These are phyloP conservation scores for Arremon brunneinucha DNA, from an alignment of 2,797 vertebrate species.

Conservation along the genomic window DNA sequence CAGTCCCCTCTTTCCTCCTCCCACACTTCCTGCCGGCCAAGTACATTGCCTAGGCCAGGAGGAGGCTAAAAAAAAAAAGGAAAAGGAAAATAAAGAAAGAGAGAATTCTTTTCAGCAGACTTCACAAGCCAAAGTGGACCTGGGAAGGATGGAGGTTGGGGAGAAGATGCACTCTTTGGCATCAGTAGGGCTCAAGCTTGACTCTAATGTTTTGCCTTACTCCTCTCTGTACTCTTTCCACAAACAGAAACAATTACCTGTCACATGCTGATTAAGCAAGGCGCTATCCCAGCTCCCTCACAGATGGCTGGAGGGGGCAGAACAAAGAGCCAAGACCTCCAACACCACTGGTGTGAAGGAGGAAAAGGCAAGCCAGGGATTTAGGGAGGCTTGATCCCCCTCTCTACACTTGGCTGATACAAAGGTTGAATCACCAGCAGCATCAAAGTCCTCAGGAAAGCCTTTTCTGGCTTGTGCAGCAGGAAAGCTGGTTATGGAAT, in stretches of 20 bases:
- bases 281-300: background rate
- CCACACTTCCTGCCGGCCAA: background rate
- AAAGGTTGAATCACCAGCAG: background rate
- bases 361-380: background rate
- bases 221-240: background rate
- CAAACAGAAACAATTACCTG: background rate
- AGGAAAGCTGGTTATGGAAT: background rate
- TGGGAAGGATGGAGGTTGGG: rapidly evolving
- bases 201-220: background rate
- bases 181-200: background rate
- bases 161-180: background rate
- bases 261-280: background rate
- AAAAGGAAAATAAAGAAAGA: background rate
- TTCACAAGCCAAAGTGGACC: background rate
- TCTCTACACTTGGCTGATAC: background rate
- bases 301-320: rapidly evolving
- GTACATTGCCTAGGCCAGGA: background rate
- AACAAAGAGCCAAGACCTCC: background rate
- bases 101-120: background rate
- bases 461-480: background rate
- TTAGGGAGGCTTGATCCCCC: background rate
- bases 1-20: background rate
- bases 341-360: background rate
- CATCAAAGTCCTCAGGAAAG: background rate
- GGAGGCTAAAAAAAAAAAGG: background rate